Evolutionary conservation across 2,113 vertebrate genomes (phyloP).

Genomic region (Toxostoma redivivum): DNA sequence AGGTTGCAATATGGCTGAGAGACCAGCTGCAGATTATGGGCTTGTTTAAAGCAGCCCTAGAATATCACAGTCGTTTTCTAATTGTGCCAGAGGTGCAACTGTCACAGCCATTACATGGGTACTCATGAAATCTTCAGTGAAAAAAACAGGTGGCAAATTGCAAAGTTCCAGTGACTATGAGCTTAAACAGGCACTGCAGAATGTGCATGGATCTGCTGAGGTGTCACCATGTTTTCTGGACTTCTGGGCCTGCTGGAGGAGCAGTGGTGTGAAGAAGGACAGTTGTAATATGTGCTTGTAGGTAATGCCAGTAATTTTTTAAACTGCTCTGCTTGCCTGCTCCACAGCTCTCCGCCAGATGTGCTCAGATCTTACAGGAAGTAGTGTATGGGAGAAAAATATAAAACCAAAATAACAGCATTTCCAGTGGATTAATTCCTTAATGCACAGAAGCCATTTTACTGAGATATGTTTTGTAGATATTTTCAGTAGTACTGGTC

Average conservation of each 20-base stretch:
- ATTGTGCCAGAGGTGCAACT: not conserved
- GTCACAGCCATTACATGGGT: rapidly evolving
- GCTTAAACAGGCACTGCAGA: not conserved
- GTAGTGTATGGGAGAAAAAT: not conserved
- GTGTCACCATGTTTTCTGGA: not conserved
- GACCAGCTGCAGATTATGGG: not conserved
- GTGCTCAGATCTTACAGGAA: not conserved
- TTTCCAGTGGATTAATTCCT: not conserved
- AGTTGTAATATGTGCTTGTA: not conserved
- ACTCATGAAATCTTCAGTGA: not conserved
- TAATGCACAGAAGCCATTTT: not conserved
- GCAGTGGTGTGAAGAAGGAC: not conserved
- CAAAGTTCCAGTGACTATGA: not conserved
- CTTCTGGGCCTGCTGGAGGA: not conserved
- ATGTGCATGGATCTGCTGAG: not conserved
- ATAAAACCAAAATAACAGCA: not conserved
- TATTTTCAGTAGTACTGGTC: not conserved
- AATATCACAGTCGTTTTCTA: not conserved
- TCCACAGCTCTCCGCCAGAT: not conserved
- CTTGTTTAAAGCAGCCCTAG: not conserved
- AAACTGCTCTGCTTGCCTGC: not conserved
- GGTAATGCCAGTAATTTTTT: not conserved
- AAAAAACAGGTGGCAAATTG: not conserved
- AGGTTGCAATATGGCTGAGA: not conserved
- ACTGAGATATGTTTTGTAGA: not conserved